A percentile compares a stretch with the other conserved stretches of the same genome.
These are phyloP conservation scores for Pangasianodon hypophthalmus DNA, from an alignment of 2,113 vertebrate genomes.

Conservation along the genomic window DNA sequence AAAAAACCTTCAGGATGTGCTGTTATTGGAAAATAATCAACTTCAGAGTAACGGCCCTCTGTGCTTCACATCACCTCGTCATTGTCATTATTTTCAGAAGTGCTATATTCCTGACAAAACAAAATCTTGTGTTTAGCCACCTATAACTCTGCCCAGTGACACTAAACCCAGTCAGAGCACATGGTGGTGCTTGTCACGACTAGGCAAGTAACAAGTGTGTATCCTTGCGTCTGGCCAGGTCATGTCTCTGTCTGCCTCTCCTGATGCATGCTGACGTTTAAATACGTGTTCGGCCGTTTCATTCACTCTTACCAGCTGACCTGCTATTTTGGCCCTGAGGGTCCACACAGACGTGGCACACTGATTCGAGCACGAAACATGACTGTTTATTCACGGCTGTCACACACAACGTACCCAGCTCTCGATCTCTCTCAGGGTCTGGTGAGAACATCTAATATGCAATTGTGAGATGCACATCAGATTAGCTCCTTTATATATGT, in stretches of 20 bases:
- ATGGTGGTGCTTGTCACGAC: neutral
- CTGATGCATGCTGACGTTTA: slow-evolving; percentile 13
- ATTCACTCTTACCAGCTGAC: slow-evolving; percentile 50
- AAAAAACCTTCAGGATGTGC: no score
- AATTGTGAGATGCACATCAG: neutral
- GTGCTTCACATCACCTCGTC: no score
- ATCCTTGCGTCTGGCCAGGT: slow-evolving; percentile 48
- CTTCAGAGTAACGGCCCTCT: no score
- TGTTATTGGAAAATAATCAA: no score
- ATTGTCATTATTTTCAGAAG: no score
- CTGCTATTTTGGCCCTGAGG: slow-evolving; percentile 44
- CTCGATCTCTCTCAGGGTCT: neutral
- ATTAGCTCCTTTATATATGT: neutral
- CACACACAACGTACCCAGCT: slow-evolving; percentile 58
- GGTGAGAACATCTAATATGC: neutral
- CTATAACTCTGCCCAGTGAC: neutral
- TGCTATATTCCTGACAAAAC: neutral
- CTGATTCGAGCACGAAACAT: slow-evolving; percentile 62
- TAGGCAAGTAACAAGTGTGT: slow-evolving; percentile 8
- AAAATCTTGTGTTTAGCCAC: neutral
- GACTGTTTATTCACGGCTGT: slow-evolving; percentile 60
- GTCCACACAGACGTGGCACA: slow-evolving; percentile 14
- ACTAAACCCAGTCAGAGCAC: neutral
- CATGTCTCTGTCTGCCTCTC: slow-evolving; percentile 39
- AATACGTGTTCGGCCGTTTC: slow-evolving; percentile 40